Evolutionary conservation across 2,797 vertebrate species (phyloP).

Genomic region (Geotrypetes seraphini): DNA sequence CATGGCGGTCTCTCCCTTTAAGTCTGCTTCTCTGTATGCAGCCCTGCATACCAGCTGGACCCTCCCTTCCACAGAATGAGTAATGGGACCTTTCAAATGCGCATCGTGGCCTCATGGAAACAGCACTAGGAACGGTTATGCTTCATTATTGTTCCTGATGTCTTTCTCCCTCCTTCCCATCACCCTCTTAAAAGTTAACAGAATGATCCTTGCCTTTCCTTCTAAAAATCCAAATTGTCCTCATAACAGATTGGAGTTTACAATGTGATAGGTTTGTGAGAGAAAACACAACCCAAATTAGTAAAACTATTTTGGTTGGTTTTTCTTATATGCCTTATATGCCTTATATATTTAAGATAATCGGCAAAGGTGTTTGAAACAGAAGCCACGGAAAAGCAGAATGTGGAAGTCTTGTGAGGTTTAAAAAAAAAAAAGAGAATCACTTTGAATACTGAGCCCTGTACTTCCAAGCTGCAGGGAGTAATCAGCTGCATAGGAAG

Average conservation of each 20-base stretch:
- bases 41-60: slow-evolving; percentile 9
- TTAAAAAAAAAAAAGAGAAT: too few species aligned
- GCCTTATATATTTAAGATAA: neutral
- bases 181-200: too few species aligned
- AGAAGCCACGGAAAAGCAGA: too few species aligned
- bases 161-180: slow-evolving; percentile 41
- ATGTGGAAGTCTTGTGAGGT: too few species aligned
- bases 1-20: slow-evolving; percentile 54
- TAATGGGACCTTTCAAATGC: slow-evolving; percentile 17
- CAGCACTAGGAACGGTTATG: neutral
- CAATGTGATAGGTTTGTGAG: too few species aligned
- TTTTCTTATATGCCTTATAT: neutral
- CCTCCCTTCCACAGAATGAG: slow-evolving; percentile 23
- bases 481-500: too few species aligned
- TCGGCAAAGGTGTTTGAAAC: neutral
- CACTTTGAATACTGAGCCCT: too few species aligned
- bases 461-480: too few species aligned
- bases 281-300: neutral
- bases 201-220: slow-evolving; percentile 10
- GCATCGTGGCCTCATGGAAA: neutral
- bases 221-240: slow-evolving; percentile 22
- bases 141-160: slow-evolving; percentile 11
- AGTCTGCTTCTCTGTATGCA: slow-evolving; percentile 18
- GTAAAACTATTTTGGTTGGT: neutral
- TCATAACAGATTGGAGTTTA: slow-evolving; percentile 41